Evolutionary conservation across 2,797 vertebrate species (phyloP), one percentile per base, ranked within the genome.

Genomic region (Bovichtus diacanthus): DNA sequence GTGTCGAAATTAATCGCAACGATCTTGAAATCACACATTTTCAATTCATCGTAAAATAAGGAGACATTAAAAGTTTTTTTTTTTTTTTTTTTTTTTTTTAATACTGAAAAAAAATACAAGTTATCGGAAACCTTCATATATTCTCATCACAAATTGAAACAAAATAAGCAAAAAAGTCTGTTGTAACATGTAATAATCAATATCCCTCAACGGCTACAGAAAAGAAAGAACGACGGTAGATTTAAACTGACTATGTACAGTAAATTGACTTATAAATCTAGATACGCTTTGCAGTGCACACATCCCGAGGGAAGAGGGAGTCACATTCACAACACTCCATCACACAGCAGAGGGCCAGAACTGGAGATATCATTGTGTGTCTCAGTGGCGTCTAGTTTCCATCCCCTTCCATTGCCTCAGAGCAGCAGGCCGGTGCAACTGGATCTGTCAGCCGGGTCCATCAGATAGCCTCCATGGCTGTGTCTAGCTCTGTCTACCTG

Each of bases 381-480:
- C 84, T 76, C 62, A 54, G 64, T 41, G 80, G 93, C 65, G 69
- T 94, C 90, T 84, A 87, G 90, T 95, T 93, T 93, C 93, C 81
- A 82, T 47, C 62, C 76, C 66, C 83, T 72, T 81, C 85, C 83
- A 85, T 75, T 73, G 82, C 85, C 88, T 88, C 80, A 59, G 73
- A 85, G 84, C 81, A 84, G 82, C 76, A 78, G 90, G 82, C 70
- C 54, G 50, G 71, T 85, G 91, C 85, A 91, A 92, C 88, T 78
- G 79, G 90, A 94, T 94, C 91, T 84, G 87, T 90, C 91, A 89
- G 85, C 81, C 54, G 54, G 44, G 83, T 88, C 88, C 91, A 95
- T 94, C 94, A 93, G 94, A 94, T 95, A 92, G 82, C 76, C 23
- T 9, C 69, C 65, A 43, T 67, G 83, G 78, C 90, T 80, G 81